Conservation (phyloP, 2,113 vertebrate species). For the Lontra canadensis region DNA sequence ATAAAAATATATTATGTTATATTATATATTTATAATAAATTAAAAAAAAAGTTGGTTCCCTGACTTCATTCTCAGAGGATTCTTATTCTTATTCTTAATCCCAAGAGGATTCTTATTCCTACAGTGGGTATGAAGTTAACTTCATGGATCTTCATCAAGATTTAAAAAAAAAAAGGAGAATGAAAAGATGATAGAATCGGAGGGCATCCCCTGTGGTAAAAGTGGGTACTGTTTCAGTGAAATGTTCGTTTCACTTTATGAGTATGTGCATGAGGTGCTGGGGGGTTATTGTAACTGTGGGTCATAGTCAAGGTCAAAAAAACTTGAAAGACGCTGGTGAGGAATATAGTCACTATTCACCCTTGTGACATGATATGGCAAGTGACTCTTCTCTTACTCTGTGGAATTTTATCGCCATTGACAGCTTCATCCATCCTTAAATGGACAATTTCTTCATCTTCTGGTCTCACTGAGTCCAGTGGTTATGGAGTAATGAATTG, state of each 20-base stretch:
- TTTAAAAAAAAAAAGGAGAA: not conserved
- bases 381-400: not conserved
- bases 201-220: not conserved
- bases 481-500: not conserved
- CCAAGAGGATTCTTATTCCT: not conserved
- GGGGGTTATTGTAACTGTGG: not conserved
- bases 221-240: not conserved
- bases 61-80: not conserved
- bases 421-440: not conserved
- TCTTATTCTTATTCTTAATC: not conserved
- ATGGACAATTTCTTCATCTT: constrained; percentile 19
- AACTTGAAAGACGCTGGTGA: not conserved
- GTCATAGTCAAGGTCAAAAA: not conserved
- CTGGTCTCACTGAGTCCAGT: not conserved
- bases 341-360: not conserved
- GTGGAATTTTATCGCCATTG: not conserved
- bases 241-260: not conserved
- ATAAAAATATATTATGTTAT: too few relatives aligned
- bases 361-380: not conserved
- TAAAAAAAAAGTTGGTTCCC: not conserved
- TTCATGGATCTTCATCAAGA: not conserved
- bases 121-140: not conserved
- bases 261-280: not conserved
- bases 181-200: not conserved
- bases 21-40: too few relatives aligned